phyloP scores from a whole-genome alignment of 2,113 vertebrate species.

The Aspiorhynchus laticeps region DNA sequence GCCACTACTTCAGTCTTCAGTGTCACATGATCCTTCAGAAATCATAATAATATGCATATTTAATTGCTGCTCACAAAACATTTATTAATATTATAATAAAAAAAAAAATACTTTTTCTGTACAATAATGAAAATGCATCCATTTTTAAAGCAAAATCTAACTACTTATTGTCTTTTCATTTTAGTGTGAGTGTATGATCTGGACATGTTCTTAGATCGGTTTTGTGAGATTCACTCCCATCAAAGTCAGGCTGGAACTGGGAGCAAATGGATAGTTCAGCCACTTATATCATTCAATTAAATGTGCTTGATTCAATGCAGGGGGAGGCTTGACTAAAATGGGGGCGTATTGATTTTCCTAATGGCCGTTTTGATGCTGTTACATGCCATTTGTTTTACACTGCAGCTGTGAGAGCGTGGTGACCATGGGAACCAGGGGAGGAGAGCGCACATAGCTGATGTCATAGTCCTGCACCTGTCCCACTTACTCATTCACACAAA shows the following conservation, averaged over 20 bases:
- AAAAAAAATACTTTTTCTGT: no score
- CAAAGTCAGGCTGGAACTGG: not conserved
- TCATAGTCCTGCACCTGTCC: constrained; percentile 75
- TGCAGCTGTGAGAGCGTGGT: constrained; percentile 56
- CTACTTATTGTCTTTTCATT: not conserved
- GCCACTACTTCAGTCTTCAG: no score
- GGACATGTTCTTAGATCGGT: not conserved
- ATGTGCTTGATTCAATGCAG: constrained; percentile 38
- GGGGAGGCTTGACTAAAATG: constrained; percentile 18
- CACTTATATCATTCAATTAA: constrained; percentile 36
- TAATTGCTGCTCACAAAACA: not conserved
- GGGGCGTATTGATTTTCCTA: constrained; percentile 36
- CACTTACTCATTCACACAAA: constrained; percentile 51
- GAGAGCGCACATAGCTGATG: constrained; percentile 64
- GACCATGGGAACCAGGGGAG: constrained; percentile 67
- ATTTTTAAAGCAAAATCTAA: not conserved
- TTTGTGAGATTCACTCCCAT: not conserved
- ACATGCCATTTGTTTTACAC: constrained; percentile 53
- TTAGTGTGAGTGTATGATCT: not conserved
- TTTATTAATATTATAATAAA: no score
- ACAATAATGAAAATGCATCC: not conserved
- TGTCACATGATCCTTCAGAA: no score
- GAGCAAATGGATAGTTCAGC: not conserved
- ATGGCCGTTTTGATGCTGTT: constrained; percentile 48
- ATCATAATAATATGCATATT: no score